Conservation (phyloP, 1,140 invertebrate species). For the Sarcophaga bullata region DNA sequence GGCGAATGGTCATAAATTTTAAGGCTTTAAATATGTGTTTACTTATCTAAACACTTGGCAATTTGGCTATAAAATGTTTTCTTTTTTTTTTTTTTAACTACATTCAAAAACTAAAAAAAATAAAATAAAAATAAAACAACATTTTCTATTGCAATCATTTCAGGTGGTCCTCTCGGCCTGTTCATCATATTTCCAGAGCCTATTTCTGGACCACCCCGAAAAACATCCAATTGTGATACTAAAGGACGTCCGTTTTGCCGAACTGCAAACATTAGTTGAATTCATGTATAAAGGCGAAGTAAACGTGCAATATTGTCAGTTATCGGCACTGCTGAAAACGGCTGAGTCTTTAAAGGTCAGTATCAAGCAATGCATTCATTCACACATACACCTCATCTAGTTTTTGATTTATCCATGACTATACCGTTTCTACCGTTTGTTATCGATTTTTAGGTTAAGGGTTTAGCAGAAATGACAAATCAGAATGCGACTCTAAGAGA, state of each 20-base stretch:
- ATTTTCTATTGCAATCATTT: constrained; percentile 35
- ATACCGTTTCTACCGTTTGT: neutral
- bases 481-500: constrained; percentile 71
- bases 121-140: too few species aligned
- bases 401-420: neutral
- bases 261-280: constrained; percentile 90
- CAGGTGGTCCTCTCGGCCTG: constrained; percentile 91
- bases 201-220: constrained; percentile 89
- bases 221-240: constrained; percentile 93
- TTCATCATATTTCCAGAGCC: constrained; percentile 92
- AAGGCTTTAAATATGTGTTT: constrained; percentile 3
- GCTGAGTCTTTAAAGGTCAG: constrained; percentile 88
- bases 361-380: neutral
- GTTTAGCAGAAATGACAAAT: constrained; percentile 90
- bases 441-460: constrained; percentile 73
- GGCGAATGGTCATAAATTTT: constrained; percentile 3
- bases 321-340: constrained; percentile 89
- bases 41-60: neutral
- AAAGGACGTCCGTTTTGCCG: constrained; percentile 90
- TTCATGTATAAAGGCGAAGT: constrained; percentile 98
- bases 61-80: too few species aligned
- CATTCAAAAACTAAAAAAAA: neutral
- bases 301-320: constrained; percentile 91
- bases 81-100: neutral
- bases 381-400: neutral